Conservation (phyloP, 2,888 invertebrate species). For the Urechis unicinctus region DNA sequence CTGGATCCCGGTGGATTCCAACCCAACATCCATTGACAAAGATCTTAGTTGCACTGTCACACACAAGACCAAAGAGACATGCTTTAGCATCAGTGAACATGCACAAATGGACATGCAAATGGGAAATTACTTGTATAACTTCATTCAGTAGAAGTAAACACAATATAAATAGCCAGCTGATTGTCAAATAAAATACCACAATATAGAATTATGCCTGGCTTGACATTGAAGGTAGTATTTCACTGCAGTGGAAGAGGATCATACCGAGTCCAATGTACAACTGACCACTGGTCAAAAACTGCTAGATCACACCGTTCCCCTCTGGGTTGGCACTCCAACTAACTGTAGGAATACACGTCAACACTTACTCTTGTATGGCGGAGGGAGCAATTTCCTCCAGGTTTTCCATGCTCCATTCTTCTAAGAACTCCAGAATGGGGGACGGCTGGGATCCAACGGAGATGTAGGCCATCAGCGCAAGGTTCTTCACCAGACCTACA, state of each 20-base stretch:
- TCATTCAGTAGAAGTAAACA: too few relatives aligned
- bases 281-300: too few relatives aligned
- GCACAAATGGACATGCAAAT: too few relatives aligned
- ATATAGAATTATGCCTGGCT: not conserved
- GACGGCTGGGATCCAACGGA: conserved; percentile 99
- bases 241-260: not conserved
- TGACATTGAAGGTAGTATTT: not conserved
- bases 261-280: not conserved
- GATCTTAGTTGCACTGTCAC: conserved; percentile 82
- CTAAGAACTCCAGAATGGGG: conserved; percentile 99
- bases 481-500: conserved; percentile 90
- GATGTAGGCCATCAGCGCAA: conserved; percentile 99
- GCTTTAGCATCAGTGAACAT: too few relatives aligned
- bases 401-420: conserved; percentile 99
- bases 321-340: too few relatives aligned
- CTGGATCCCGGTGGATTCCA: conserved; percentile 97
- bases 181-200: not conserved
- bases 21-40: conserved; percentile 99
- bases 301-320: too few relatives aligned
- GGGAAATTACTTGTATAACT: too few relatives aligned
- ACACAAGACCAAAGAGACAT: not conserved
- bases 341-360: not conserved
- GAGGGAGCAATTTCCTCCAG: conserved; percentile 99
- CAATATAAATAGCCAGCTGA: too few relatives aligned
- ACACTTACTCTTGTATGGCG: conserved; percentile 77